A percentile compares a stretch with the other conserved stretches of the same genome.
Conservation (phyloP, 2,797 vertebrate genomes). For the Oreonectes daqikongensis region DNA sequence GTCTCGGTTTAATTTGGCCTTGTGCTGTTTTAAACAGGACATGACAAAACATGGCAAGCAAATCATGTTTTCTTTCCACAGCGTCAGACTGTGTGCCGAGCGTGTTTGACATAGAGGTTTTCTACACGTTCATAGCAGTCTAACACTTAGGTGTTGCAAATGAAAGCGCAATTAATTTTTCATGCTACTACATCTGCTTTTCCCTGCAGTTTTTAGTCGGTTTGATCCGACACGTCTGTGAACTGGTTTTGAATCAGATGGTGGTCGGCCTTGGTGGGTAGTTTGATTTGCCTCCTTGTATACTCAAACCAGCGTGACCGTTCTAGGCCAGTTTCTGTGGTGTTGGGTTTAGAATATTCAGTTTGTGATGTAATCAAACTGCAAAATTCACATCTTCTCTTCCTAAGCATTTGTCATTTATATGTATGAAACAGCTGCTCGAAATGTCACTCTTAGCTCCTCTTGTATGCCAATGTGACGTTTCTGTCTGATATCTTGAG, state of each 20-base stretch:
- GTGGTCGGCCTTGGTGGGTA: neutral
- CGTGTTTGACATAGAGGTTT: constrained; percentile 49
- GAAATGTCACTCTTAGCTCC: neutral
- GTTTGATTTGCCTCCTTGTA: neutral
- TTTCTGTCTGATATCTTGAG: too few relatives aligned
- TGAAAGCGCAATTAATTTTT: constrained; percentile 77
- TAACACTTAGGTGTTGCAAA: constrained; percentile 66
- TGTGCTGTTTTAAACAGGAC: constrained; percentile 38
- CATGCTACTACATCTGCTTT: constrained; percentile 77
- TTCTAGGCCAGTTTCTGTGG: neutral
- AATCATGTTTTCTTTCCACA: constrained; percentile 34
- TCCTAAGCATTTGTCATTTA: neutral
- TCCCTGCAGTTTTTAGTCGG: constrained; percentile 32
- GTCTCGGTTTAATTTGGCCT: constrained; percentile 36
- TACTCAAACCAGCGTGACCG: neutral
- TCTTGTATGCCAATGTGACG: too few relatives aligned
- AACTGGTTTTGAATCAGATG: constrained; percentile 46
- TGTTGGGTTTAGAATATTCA: neutral
- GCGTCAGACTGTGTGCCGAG: constrained; percentile 25
- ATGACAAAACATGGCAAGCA: constrained; percentile 26
- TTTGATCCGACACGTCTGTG: constrained; percentile 25
- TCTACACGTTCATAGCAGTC: constrained; percentile 60
- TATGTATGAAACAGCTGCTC: neutral
- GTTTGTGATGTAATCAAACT: constrained; percentile 3
- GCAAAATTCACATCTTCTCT: neutral